These are phyloP conservation scores for Istiophorus platypterus DNA, from an alignment of 2,113 vertebrate genomes.

Conservation along the genomic window DNA sequence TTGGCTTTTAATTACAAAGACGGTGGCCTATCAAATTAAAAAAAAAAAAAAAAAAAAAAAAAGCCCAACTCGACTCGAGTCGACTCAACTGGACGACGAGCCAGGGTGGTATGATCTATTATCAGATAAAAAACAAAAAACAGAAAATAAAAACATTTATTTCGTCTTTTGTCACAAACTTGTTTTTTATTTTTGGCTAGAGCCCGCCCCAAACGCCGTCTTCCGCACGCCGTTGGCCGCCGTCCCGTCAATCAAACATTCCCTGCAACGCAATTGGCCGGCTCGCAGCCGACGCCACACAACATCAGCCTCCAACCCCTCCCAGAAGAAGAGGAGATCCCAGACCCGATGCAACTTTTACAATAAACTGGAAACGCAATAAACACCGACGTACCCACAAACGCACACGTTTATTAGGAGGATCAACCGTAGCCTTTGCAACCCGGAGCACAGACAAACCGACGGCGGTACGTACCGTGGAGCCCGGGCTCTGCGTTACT, in stretches of 20 bases:
- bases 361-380: constrained; percentile 71
- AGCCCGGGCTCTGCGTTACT: constrained; percentile 86
- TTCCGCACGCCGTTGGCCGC: constrained; percentile 60
- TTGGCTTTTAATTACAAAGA: not conserved
- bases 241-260: constrained; percentile 62
- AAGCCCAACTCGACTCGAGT: too few species aligned
- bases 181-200: constrained; percentile 81
- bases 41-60: too few species aligned
- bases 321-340: constrained; percentile 77
- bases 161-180: constrained; percentile 69
- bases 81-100: not conserved
- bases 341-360: constrained; percentile 68
- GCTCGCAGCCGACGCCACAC: constrained; percentile 27
- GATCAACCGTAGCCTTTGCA: accelerated
- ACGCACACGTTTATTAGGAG: not conserved
- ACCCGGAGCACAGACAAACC: not conserved
- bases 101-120: accelerated
- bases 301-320: constrained; percentile 56
- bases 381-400: too few species aligned
- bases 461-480: constrained; percentile 77
- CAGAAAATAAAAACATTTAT: constrained; percentile 21
- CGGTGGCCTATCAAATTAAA: not conserved
- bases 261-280: constrained; percentile 61
- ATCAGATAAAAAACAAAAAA: not conserved
- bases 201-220: constrained; percentile 60